phyloP scores from a whole-genome alignment of 2,113 vertebrate genomes.

The Xiphophorus hellerii region DNA sequence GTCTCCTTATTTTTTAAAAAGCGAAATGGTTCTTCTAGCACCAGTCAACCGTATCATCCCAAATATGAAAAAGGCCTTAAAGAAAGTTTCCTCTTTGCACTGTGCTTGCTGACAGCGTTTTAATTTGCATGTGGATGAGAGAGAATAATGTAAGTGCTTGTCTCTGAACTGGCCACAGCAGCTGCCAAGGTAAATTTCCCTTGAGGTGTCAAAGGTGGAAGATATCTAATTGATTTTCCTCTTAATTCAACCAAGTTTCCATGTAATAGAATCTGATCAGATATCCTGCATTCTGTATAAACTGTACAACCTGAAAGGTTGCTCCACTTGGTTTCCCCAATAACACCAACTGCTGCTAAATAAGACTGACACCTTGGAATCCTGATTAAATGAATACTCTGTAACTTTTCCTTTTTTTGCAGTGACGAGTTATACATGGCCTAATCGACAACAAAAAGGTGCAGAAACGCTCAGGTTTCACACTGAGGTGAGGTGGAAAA shows the following conservation, averaged over 20 bases:
- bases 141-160: constrained; percentile 38
- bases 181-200: constrained; percentile 35
- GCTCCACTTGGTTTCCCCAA: background rate
- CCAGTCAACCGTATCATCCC: too few relatives aligned
- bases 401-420: too few relatives aligned
- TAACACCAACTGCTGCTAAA: too few relatives aligned
- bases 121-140: constrained; percentile 48
- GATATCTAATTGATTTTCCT: constrained; percentile 52
- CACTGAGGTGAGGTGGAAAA: too few relatives aligned
- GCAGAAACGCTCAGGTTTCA: too few relatives aligned
- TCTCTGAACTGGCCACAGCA: constrained; percentile 42
- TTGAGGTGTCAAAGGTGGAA: constrained; percentile 37
- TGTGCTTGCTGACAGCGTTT: constrained; percentile 6
- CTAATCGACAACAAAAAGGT: too few relatives aligned
- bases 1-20: too few relatives aligned
- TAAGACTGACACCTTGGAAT: background rate
- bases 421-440: too few relatives aligned
- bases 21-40: too few relatives aligned
- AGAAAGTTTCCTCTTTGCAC: too few relatives aligned
- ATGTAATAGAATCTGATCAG: constrained; percentile 30
- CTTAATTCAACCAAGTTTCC: constrained; percentile 51
- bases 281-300: background rate
- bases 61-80: too few relatives aligned
- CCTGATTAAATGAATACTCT: background rate
- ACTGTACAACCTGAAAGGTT: background rate